Conservation (phyloP, 2,888 invertebrate genomes). For the Polietes domitor region DNA sequence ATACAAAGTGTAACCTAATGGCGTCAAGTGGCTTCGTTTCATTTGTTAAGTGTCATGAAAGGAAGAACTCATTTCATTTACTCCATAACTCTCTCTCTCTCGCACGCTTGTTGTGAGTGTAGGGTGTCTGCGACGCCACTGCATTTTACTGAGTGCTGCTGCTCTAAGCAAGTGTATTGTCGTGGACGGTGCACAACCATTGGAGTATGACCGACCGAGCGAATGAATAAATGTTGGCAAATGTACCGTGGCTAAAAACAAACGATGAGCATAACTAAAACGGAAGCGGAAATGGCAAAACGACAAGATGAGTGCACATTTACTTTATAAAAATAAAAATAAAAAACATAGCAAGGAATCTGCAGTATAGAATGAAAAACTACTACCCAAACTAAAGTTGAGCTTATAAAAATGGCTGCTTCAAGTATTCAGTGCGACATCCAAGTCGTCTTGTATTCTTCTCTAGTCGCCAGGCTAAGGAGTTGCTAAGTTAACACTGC, state of each 20-base stretch:
- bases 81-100: neutral
- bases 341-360: slow-evolving; percentile 4
- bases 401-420: neutral
- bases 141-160: too few relatives aligned
- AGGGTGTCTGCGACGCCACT: too few relatives aligned
- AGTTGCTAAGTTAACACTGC: slow-evolving; percentile 61
- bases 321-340: slow-evolving; percentile 48
- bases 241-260: slow-evolving; percentile 59
- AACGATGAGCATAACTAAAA: slow-evolving; percentile 57
- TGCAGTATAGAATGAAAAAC: neutral
- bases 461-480: slow-evolving; percentile 16
- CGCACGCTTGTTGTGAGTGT: neutral
- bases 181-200: neutral
- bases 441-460: neutral
- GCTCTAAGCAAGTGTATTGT: neutral
- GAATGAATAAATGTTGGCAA: slow-evolving; percentile 49
- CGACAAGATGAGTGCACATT: slow-evolving; percentile 65
- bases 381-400: neutral
- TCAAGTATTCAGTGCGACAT: neutral
- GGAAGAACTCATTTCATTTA: slow-evolving; percentile 55
- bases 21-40: slow-evolving; percentile 67
- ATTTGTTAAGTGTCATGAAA: slow-evolving; percentile 66
- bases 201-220: neutral
- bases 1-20: slow-evolving; percentile 58
- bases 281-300: slow-evolving; percentile 60